These are phyloP conservation scores for Myotis planiceps DNA, from an alignment of 2,797 vertebrate genomes.

Conservation along the genomic window DNA sequence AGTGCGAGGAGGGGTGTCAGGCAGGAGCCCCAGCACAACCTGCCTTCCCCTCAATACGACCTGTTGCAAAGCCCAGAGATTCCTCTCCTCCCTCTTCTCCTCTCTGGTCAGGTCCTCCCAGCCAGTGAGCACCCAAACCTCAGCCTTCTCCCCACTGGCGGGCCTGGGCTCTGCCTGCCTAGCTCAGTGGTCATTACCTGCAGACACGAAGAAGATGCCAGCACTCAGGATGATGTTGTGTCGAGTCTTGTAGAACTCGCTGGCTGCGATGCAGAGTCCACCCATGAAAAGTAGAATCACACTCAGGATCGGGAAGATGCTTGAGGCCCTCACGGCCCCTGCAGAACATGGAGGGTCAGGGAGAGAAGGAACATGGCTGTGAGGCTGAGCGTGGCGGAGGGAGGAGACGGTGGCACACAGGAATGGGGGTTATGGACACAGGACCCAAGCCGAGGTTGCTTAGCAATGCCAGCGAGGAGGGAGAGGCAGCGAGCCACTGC, in stretches of 20 bases:
- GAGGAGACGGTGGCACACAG: background rate
- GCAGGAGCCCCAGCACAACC: background rate
- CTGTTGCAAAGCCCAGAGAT: background rate
- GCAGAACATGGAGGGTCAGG: conserved; percentile 71
- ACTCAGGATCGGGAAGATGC: conserved; percentile 99
- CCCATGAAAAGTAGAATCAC: conserved; percentile 99
- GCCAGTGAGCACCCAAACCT: background rate
- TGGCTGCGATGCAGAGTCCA: conserved; percentile 98
- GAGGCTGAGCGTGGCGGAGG: conserved; percentile 32
- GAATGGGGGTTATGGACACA: rapidly evolving
- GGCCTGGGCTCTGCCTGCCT: background rate
- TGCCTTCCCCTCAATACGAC: background rate
- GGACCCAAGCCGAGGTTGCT: background rate
- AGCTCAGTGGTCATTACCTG: conserved; percentile 88
- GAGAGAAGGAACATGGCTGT: conserved; percentile 54
- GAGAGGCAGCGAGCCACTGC: background rate
- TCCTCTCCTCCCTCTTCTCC: background rate
- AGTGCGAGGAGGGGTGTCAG: background rate
- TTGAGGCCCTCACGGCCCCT: conserved; percentile 98
- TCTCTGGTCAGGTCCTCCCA: background rate
- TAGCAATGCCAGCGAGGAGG: background rate
- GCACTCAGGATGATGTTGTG: conserved; percentile 99
- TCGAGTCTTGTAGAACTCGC: conserved; percentile 99
- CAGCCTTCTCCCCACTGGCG: rapidly evolving
- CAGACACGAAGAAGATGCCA: conserved; percentile 98